Conservation (phyloP, 2,797 vertebrate genomes). For the Miichthys miiuy region DNA sequence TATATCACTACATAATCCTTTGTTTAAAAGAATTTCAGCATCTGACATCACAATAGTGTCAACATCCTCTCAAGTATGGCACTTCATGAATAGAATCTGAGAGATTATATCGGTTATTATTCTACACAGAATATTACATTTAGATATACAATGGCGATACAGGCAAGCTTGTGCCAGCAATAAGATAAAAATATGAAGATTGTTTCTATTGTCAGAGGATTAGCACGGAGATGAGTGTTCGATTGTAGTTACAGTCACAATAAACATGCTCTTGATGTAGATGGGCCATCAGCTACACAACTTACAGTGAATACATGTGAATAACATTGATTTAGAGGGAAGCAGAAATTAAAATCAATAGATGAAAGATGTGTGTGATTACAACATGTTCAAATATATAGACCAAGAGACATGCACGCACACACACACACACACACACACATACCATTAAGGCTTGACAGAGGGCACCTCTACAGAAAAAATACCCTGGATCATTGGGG, state of each 20-base stretch:
- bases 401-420: not conserved
- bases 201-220: slow-evolving; percentile 44
- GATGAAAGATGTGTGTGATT: slow-evolving; percentile 10
- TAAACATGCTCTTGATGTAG: not conserved
- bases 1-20: slow-evolving; percentile 65
- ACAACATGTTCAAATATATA: slow-evolving; percentile 9
- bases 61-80: slow-evolving; percentile 34
- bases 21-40: slow-evolving; percentile 64
- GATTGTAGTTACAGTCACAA: not conserved
- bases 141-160: slow-evolving; percentile 47
- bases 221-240: slow-evolving; percentile 14
- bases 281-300: not conserved
- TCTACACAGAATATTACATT: slow-evolving; percentile 44
- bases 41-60: slow-evolving; percentile 48
- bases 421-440: slow-evolving; percentile 5
- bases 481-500: slow-evolving; percentile 58
- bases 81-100: slow-evolving; percentile 47
- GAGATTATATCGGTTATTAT: slow-evolving; percentile 47
- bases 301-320: slow-evolving; percentile 9
- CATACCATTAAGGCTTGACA: slow-evolving; percentile 45
- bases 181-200: slow-evolving; percentile 38
- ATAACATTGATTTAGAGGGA: slow-evolving; percentile 16
- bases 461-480: slow-evolving; percentile 45
- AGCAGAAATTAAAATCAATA: not conserved
- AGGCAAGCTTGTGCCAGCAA: slow-evolving; percentile 18